Evolutionary conservation across 2,888 invertebrate genomes (phyloP).

Genomic region (Elegia similella): DNA sequence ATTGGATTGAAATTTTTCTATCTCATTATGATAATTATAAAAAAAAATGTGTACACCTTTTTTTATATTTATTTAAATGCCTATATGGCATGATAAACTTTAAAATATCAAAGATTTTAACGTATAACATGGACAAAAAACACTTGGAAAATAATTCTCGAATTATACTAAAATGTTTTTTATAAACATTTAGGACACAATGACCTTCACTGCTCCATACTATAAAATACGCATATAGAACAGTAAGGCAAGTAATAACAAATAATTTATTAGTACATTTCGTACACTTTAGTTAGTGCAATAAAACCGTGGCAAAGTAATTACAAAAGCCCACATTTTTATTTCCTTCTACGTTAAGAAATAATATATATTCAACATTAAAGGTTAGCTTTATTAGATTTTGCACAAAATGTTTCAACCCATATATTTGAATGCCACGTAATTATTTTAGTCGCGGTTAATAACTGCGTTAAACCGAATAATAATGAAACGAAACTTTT

Average conservation of each 20-base stretch:
- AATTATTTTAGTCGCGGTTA: background rate
- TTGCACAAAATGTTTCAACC: background rate
- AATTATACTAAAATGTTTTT: background rate
- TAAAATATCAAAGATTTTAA: too few species aligned
- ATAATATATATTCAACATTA: background rate
- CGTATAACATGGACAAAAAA: too few species aligned
- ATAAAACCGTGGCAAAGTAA: constrained; percentile 2
- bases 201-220: background rate
- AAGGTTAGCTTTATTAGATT: background rate
- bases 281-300: background rate
- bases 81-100: too few species aligned
- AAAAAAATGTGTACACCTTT: too few species aligned
- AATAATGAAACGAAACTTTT: constrained; percentile 3
- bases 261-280: constrained; percentile 1
- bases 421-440: background rate
- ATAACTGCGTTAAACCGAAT: background rate
- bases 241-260: background rate
- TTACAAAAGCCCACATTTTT: background rate
- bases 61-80: too few species aligned
- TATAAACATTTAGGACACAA: background rate
- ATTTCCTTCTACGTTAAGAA: constrained; percentile 3
- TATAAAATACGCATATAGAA: background rate
- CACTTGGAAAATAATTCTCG: too few species aligned
- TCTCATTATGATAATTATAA: too few species aligned
- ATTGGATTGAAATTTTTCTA: too few species aligned